phyloP scores from a whole-genome alignment of 2,113 vertebrate species.

The Merops nubicus region DNA sequence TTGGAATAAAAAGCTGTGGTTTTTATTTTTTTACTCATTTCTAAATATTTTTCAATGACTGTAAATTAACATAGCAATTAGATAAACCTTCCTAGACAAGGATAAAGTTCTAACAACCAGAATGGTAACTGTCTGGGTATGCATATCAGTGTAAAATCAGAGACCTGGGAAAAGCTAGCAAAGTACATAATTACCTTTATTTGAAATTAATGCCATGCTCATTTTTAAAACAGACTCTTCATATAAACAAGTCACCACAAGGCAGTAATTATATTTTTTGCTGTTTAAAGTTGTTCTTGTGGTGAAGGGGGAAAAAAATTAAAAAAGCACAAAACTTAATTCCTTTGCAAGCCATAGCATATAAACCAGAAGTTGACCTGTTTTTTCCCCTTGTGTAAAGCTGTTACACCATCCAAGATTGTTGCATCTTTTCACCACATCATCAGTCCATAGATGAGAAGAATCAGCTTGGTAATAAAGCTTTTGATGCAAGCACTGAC shows the following conservation, averaged over 20 bases:
- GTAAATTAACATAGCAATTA: background rate
- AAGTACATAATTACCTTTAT: background rate
- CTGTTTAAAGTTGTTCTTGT: conserved; percentile 12
- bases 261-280: background rate
- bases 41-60: background rate
- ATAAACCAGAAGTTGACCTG: background rate
- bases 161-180: background rate
- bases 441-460: background rate
- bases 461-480: background rate
- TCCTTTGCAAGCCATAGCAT: background rate
- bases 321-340: no score
- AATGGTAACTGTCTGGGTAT: background rate
- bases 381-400: background rate
- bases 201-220: background rate
- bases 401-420: background rate
- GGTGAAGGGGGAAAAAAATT: no score
- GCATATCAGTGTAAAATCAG: background rate
- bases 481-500: background rate
- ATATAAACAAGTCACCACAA: background rate
- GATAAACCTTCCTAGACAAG: background rate
- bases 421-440: background rate
- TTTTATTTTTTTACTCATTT: no score
- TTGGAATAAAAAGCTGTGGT: no score
- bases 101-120: background rate
- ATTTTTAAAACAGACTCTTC: background rate